These are phyloP conservation scores for Stegastes partitus DNA, from an alignment of 2,113 vertebrate species.

Conservation along the genomic window DNA sequence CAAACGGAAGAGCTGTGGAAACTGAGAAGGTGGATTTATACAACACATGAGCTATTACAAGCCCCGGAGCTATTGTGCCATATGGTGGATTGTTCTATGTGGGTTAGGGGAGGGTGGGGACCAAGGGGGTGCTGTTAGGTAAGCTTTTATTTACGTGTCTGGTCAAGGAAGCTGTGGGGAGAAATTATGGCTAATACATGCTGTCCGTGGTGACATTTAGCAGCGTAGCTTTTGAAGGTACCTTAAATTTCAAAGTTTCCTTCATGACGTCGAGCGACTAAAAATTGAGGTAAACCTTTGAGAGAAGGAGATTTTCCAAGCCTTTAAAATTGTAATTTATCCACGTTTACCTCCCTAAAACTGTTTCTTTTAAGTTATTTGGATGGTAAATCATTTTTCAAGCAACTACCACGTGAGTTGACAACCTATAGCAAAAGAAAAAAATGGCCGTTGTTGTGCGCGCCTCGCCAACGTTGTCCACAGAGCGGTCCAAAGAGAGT, in stretches of 20 bases:
- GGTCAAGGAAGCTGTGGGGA: slow-evolving; percentile 62
- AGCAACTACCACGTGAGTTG: not conserved
- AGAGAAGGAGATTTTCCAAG: not conserved
- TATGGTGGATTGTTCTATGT: slow-evolving; percentile 81
- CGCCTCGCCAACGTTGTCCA: slow-evolving; percentile 21
- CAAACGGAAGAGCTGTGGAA: slow-evolving; percentile 55
- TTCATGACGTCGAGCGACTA: not conserved
- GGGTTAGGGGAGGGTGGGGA: slow-evolving; percentile 48
- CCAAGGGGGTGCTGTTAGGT: slow-evolving; percentile 35
- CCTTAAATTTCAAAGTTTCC: slow-evolving; percentile 25
- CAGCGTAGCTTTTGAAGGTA: slow-evolving; percentile 13
- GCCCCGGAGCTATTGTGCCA: slow-evolving; percentile 81
- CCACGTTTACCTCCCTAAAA: not conserved
- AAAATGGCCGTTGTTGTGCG: slow-evolving; percentile 27
- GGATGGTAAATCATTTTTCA: too few species aligned
- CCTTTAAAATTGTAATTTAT: not conserved
- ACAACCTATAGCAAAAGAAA: not conserved
- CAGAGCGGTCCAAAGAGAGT: slow-evolving; percentile 61
- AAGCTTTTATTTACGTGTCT: slow-evolving; percentile 66
- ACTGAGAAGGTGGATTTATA: slow-evolving; percentile 72
- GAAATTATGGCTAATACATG: slow-evolving; percentile 52
- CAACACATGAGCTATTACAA: slow-evolving; percentile 70
- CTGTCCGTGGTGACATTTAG: slow-evolving; percentile 51
- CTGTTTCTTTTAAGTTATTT: not conserved
- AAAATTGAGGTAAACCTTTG: not conserved